Evolutionary conservation across 1,140 invertebrate species (phyloP).

Genomic region (Steinernema khuongi): DNA sequence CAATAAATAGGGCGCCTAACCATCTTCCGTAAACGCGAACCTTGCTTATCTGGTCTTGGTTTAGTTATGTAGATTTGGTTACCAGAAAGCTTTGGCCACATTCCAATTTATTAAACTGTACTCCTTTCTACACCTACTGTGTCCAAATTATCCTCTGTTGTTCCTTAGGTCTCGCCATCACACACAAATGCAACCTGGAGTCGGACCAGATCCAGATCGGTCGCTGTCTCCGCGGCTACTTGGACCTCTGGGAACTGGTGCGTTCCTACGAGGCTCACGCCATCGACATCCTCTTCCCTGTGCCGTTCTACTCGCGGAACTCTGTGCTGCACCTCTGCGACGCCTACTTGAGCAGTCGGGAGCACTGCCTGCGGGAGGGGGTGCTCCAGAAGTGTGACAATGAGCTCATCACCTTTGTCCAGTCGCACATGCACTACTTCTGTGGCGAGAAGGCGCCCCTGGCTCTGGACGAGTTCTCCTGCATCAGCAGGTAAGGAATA

Average conservation of each 20-base stretch:
- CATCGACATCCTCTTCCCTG: conserved; percentile 4
- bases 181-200: not conserved
- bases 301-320: not conserved
- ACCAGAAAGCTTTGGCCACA: no score
- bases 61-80: no score
- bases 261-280: not conserved
- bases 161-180: not conserved
- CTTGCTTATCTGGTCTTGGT: no score
- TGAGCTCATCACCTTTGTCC: not conserved
- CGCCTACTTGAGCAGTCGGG: not conserved
- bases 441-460: conserved; percentile 9
- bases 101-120: no score
- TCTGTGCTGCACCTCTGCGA: not conserved
- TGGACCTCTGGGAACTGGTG: conserved; percentile 11
- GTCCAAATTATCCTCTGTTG: not conserved
- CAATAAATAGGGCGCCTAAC: no score
- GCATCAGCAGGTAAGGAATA: not conserved
- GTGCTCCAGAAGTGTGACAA: not conserved
- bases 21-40: not conserved
- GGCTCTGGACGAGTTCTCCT: not conserved
- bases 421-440: not conserved
- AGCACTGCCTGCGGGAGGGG: not conserved
- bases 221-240: not conserved
- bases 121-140: not conserved
- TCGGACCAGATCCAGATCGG: not conserved